These are phyloP conservation scores for Amaurobius ferox DNA, from an alignment of 2,888 invertebrate species.

Conservation along the genomic window DNA sequence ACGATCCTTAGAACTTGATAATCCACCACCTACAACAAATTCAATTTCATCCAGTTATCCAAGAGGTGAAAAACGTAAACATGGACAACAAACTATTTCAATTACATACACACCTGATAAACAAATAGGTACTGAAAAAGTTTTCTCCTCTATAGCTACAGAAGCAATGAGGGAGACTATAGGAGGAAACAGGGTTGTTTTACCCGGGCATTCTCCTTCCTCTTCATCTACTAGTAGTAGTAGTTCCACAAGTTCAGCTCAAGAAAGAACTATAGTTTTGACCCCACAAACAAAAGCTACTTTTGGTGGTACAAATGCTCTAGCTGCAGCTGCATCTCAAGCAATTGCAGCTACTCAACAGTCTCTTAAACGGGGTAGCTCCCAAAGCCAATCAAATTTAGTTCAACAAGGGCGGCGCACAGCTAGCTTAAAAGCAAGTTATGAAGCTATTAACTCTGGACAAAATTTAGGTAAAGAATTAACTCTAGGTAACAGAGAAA, in stretches of 20 bases:
- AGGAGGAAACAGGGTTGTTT: slow-evolving; percentile 33
- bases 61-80: slow-evolving; percentile 76
- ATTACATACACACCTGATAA: slow-evolving; percentile 74
- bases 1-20: slow-evolving; percentile 92
- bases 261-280: slow-evolving; percentile 55
- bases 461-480: slow-evolving; percentile 76
- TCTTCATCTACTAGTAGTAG: slow-evolving; percentile 69
- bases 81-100: slow-evolving; percentile 57
- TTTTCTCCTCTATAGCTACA: slow-evolving; percentile 76
- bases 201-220: slow-evolving; percentile 63
- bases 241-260: slow-evolving; percentile 64
- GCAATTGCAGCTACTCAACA: slow-evolving; percentile 97
- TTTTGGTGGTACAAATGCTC: slow-evolving; percentile 83
- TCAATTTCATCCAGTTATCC: slow-evolving; percentile 47
- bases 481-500: slow-evolving; percentile 74
- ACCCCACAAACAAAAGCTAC: slow-evolving; percentile 55
- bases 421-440: slow-evolving; percentile 95
- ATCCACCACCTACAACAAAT: slow-evolving; percentile 75
- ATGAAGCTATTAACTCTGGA: slow-evolving; percentile 85
- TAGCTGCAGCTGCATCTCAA: slow-evolving; percentile 95
- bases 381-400: slow-evolving; percentile 62
- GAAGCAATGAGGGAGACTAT: slow-evolving; percentile 76
- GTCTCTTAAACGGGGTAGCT: slow-evolving; percentile 56
- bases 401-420: slow-evolving; percentile 93
- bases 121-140: slow-evolving; percentile 76